Conservation (phyloP, 2,888 invertebrate species). For the Bombylius discolor region DNA sequence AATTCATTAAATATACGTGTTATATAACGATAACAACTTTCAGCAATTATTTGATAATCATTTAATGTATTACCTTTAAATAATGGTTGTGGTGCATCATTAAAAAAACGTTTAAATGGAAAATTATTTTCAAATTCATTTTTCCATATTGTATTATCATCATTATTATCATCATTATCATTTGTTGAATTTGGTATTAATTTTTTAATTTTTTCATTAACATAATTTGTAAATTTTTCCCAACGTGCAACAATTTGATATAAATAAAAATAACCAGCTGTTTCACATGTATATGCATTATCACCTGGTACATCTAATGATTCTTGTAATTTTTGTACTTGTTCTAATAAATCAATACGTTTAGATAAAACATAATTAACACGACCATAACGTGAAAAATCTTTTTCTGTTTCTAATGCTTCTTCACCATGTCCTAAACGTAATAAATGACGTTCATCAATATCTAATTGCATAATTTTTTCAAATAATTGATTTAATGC, state of each 20-base stretch:
- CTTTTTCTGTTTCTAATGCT: constrained; percentile 95
- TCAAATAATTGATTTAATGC: constrained; percentile 98
- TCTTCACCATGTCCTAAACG: constrained; percentile 99
- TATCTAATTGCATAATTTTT: constrained; percentile 94
- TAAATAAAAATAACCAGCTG: constrained; percentile 94
- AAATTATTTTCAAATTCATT: constrained; percentile 60
- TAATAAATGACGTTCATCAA: constrained; percentile 91
- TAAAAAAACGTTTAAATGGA: constrained; percentile 89
- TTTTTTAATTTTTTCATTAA: constrained; percentile 18
- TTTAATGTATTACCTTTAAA: constrained; percentile 67
- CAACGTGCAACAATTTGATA: constrained; percentile 86
- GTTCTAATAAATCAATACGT: constrained; percentile 73
- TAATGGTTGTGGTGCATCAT: constrained; percentile 82
- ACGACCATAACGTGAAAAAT: constrained; percentile 95
- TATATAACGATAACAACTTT: constrained; percentile 89
- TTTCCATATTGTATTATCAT: constrained; percentile 12
- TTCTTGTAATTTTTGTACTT: constrained; percentile 78
- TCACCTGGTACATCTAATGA: constrained; percentile 76
- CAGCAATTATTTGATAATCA: constrained; percentile 77
- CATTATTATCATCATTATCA: too few species aligned
- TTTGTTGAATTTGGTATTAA: too few species aligned
- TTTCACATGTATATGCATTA: constrained; percentile 94
- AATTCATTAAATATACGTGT: constrained; percentile 91
- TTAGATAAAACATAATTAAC: constrained; percentile 96
- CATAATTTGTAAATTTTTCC: constrained; percentile 62